A percentile compares a stretch with the other conserved stretches of the same genome.
These are phyloP conservation scores for Anisognathus igniventris DNA, from an alignment of 2,797 vertebrate species.

Conservation along the genomic window DNA sequence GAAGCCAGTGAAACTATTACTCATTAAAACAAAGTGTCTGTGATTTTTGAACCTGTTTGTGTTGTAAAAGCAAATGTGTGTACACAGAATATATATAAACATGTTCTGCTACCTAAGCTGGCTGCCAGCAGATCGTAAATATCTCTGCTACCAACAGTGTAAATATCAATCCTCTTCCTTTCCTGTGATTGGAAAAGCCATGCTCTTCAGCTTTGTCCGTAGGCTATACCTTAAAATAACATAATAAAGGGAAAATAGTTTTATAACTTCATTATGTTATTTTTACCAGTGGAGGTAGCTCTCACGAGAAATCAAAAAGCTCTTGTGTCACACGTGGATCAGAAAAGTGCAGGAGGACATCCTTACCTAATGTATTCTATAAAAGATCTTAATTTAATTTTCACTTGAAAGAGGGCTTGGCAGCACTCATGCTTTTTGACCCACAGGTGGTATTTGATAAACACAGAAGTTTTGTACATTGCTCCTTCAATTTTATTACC, in stretches of 20 bases:
- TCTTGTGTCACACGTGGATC: fast-evolving
- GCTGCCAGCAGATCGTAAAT: background rate
- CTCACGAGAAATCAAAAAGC: background rate
- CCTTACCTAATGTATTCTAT: background rate
- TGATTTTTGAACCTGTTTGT: background rate
- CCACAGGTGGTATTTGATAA: background rate
- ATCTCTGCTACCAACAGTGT: background rate
- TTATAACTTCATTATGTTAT: background rate
- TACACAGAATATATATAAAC: background rate
- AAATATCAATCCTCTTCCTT: background rate
- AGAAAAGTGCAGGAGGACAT: background rate
- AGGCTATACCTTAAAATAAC: background rate
- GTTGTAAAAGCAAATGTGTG: background rate
- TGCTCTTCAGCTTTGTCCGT: background rate
- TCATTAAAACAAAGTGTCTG: background rate
- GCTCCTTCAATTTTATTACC: background rate
- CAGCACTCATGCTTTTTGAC: background rate
- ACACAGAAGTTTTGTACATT: background rate
- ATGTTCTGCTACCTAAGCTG: background rate
- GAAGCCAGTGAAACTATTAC: background rate
- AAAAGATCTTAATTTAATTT: background rate
- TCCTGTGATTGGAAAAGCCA: background rate
- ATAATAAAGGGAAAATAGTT: no score
- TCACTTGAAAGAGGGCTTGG: background rate
- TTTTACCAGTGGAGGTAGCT: background rate